phyloP scores from a whole-genome alignment of 1,140 invertebrate species.

The Neodiprion lecontei region DNA sequence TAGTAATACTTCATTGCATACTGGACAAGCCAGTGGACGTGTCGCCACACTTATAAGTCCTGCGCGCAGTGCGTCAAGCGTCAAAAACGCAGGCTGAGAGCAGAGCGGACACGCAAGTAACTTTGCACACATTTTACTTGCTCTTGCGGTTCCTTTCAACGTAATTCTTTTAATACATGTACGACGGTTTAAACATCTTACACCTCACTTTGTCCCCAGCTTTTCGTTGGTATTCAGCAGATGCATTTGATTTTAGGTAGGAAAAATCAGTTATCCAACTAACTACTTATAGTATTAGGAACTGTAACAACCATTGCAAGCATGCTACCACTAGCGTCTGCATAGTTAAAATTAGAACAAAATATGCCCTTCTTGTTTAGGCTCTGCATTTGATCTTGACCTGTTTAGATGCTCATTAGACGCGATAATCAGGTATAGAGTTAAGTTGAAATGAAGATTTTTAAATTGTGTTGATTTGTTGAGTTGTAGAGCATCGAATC shows the following conservation, averaged over 20 bases:
- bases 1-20: conserved; percentile 75
- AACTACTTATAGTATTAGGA: background rate
- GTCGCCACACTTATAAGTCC: conserved; percentile 78
- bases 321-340: background rate
- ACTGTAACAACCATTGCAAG: background rate
- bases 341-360: background rate
- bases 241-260: background rate
- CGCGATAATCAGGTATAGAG: background rate
- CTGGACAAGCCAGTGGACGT: conserved; percentile 74
- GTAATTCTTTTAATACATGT: too few species aligned
- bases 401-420: background rate
- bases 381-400: background rate
- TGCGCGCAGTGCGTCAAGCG: conserved; percentile 72
- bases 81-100: conserved; percentile 73
- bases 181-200: too few species aligned
- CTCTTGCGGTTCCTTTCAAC: too few species aligned
- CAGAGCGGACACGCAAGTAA: conserved; percentile 78
- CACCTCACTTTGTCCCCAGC: too few species aligned
- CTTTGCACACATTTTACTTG: conserved; percentile 64
- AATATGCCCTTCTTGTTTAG: background rate
- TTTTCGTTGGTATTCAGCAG: too few species aligned
- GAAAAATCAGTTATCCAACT: background rate
- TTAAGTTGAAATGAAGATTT: background rate
- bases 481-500: background rate
- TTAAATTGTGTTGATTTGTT: background rate